These are phyloP conservation scores for Siphonodentalium dalli DNA, from an alignment of 2,888 invertebrate species.

Conservation along the genomic window DNA sequence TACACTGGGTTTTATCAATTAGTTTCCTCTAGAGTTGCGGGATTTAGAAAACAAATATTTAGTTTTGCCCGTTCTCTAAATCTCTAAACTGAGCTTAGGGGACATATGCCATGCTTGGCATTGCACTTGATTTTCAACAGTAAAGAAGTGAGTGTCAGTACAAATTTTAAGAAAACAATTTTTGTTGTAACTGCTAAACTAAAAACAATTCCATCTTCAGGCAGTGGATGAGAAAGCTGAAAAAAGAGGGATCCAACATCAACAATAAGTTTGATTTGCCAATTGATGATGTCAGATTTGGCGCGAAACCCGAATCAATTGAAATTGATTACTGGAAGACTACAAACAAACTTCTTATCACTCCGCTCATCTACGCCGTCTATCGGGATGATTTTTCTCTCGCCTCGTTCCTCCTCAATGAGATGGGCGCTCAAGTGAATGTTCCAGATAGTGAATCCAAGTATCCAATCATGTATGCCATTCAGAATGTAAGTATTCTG, in stretches of 20 bases:
- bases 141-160: too few relatives aligned
- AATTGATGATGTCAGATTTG: constrained; percentile 9
- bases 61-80: too few relatives aligned
- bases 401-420: constrained; percentile 39
- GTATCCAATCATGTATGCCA: constrained; percentile 62
- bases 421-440: constrained; percentile 55
- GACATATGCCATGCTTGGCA: too few relatives aligned
- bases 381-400: constrained; percentile 11
- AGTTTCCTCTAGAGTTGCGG: too few relatives aligned
- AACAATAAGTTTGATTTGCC: constrained; percentile 22
- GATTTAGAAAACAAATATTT: too few relatives aligned
- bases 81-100: too few relatives aligned
- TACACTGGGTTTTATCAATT: too few relatives aligned
- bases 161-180: too few relatives aligned
- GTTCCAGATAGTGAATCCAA: constrained; percentile 43
- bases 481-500: constrained; percentile 43
- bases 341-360: constrained; percentile 11
- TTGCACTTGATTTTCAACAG: too few relatives aligned
- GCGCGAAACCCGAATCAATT: neutral
- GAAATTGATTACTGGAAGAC: constrained; percentile 26
- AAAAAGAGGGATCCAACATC: constrained; percentile 10
- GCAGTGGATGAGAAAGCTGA: constrained; percentile 15
- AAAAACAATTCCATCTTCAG: constrained; percentile 2
- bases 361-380: constrained; percentile 23
- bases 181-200: too few relatives aligned